Evolutionary conservation across 2,797 vertebrate species (phyloP), one percentile per base, ranked within the genome.

Genomic region (Cygnus olor): DNA sequence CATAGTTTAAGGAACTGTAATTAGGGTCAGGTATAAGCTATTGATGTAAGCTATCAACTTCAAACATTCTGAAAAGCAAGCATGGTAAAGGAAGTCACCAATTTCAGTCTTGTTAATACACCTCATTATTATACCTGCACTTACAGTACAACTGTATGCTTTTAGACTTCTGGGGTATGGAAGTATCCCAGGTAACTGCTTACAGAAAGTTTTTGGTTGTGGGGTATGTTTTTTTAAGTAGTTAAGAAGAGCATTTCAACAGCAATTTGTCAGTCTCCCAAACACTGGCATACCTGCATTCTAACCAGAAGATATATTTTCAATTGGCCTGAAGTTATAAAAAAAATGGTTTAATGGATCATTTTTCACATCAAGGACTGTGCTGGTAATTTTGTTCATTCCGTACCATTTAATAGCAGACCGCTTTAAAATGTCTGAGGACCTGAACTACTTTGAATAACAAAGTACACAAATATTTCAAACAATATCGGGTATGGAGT

Each of bases 401-500:
- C 32, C 36, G 9, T 60, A 63, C 7, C 27, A 22, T 13, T 53
- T 44, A 40, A 10, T 0, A 58, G 11, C 40, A 65, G 32, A 32
- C 32, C 71, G n/a, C 53, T 93, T 77, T 73, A 16, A 65, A 74
- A 64, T 7, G 12, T 57, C 60, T 45, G 25, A 80, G 14, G 47
- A 80, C 34, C 20, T 14, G 1, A 74, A 17, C 61, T 38, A 42
- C 21, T 45, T 60, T 36, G 68, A 57, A 2, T 44, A 82, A 53
- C 22, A n/a, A 28, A 9, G 57, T 30, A 47, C 11, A 5, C 30
- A 66, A 44, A 13, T 28, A 73, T 12, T 69, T 63, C 32, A 58
- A 1, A 7, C 34, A 25, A 8, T 17, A 71, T 0, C 18, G 12
- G 22, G 28, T 13, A 63, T 0, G 6, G 20, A 34, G 5, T 7